Evolutionary conservation across 2,797 vertebrate genomes (phyloP).

Genomic region (Epinephelus coioides): DNA sequence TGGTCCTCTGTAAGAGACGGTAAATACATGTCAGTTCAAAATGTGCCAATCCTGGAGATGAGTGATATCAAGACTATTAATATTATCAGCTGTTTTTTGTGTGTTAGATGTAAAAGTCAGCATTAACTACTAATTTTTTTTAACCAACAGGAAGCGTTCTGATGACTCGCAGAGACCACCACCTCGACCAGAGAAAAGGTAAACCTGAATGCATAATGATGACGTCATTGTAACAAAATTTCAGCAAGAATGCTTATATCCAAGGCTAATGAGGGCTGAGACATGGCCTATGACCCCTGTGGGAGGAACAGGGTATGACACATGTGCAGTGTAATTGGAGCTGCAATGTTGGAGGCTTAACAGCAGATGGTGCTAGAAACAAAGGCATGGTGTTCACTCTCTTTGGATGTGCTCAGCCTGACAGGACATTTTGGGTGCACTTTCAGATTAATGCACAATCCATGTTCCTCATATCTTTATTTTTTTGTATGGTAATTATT

Average conservation of each 20-base stretch:
- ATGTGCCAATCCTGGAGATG: not conserved
- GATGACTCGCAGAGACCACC: conserved; percentile 30
- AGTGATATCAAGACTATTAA: not conserved
- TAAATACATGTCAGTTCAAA: not conserved
- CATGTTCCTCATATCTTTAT: too few relatives aligned
- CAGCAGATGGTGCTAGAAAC: too few relatives aligned
- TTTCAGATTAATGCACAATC: too few relatives aligned
- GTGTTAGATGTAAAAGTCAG: not conserved
- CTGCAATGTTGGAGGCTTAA: too few relatives aligned
- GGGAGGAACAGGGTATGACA: too few relatives aligned
- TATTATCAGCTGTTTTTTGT: not conserved
- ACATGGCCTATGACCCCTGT: too few relatives aligned
- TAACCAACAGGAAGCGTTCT: conserved; percentile 28
- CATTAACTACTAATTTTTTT: not conserved
- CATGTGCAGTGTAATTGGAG: too few relatives aligned
- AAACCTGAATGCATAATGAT: not conserved
- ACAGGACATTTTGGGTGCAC: too few relatives aligned
- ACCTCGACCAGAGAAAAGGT: conserved; percentile 69
- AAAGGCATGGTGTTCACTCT: too few relatives aligned
- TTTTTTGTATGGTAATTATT: too few relatives aligned
- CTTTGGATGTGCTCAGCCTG: too few relatives aligned
- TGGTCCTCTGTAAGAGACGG: conserved; percentile 49
- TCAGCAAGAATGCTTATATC: not conserved
- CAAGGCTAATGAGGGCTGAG: too few relatives aligned
- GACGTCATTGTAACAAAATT: not conserved